Base-by-base conservation (phyloP, 1,140 invertebrate genomes). In the Pogonognathellus flavescens region DNA sequence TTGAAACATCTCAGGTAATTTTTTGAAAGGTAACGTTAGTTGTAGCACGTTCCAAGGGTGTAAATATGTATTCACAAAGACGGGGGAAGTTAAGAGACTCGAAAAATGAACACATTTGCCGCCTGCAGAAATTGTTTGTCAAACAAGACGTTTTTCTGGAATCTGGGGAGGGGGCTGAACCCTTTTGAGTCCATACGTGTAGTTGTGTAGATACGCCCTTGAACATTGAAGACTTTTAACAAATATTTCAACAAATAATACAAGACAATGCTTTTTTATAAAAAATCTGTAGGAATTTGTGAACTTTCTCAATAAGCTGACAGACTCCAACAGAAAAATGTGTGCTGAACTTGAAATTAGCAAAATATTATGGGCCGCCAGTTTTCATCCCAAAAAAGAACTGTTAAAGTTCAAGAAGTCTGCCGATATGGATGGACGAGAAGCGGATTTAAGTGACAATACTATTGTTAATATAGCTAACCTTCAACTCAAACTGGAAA, bases 401-500 rank as follows among this genome's bases (percentile, higher is more conserved):
- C 83, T 89, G 14, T 62, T 90, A 1, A 88, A 88, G n/a, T 91
- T 87, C 83, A 82, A 82, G 60, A 11, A 83, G 49, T 95, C 94
- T 52, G 92, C 91, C n/a, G 97, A 98, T 90, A 89, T 90, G 1
- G 96, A 98, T 90, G 97, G 97, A 0, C 96, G 96, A 89, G 90
- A 95, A 18, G 62, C 84, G 20, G 87, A 88, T 25, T 86, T 90
- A 5, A 94, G 95, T 3, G 94, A 96, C 89, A 92, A 97, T 62
- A 93, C 93, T 4, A 90, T 93, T 49, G 88, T 94, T 0, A 92
- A 92, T 0, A 89, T 90, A 5, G 92, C 93, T 52, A 91, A 94
- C 59, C 96, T 95, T 91, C 95, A 97, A 89, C 89, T 97, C 1
- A 96, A 96, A 91, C 89, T 98, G 2, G 90, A 91, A 18, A 94